Conservation (phyloP, 2,113 vertebrate genomes). For the Phocoena sinus region DNA sequence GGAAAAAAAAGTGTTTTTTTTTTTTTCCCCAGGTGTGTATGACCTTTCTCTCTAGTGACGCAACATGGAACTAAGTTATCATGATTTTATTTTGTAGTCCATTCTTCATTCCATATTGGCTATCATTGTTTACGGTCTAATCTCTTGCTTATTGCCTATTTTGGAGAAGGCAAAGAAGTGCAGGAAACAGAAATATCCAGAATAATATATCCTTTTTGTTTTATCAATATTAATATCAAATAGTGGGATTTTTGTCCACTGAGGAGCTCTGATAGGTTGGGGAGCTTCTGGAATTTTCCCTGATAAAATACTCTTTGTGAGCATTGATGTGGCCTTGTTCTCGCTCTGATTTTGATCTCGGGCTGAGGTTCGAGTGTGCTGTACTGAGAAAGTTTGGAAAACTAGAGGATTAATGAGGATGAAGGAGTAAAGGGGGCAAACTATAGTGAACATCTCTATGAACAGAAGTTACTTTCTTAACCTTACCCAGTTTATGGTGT, state of each 20-base stretch:
- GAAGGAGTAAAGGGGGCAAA: neutral
- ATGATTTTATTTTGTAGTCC: conserved; percentile 54
- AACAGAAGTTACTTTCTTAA: neutral
- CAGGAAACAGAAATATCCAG: neutral
- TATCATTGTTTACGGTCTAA: conserved; percentile 21
- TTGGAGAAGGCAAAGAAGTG: neutral
- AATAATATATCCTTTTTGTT: neutral
- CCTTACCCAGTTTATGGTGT: neutral
- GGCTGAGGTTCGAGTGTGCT: conserved; percentile 19
- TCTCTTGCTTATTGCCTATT: conserved; percentile 34
- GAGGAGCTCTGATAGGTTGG: neutral
- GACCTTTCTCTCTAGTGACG: conserved; percentile 59
- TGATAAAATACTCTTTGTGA: neutral
- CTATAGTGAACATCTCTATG: neutral
- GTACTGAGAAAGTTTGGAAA: conserved; percentile 47
- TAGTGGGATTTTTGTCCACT: neutral
- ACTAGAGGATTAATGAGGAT: conserved; percentile 46
- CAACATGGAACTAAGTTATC: conserved; percentile 55
- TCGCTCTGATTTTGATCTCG: conserved; percentile 61
- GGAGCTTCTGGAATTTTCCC: conserved; percentile 44
- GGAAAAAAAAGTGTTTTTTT: conserved; percentile 3
- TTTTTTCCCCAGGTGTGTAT: neutral
- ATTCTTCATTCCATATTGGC: neutral
- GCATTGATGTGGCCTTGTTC: conserved; percentile 51
- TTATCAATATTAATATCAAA: neutral